Conservation (phyloP, 1,140 invertebrate species). For the Uloborus diversus region DNA sequence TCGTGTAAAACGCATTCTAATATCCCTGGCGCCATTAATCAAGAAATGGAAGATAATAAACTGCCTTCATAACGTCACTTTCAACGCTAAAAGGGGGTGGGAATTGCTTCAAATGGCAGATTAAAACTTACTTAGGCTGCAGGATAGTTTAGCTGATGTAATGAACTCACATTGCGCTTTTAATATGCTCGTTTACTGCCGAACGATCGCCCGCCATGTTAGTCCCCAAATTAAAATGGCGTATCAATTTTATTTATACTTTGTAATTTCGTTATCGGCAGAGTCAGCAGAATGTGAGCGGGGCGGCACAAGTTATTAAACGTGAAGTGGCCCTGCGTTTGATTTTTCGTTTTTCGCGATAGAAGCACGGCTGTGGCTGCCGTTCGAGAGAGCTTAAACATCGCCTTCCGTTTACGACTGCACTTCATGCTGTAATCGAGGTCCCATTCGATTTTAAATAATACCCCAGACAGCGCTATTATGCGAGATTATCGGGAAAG, state of each 20-base stretch:
- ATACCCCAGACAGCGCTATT: no score
- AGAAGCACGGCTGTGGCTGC: not conserved
- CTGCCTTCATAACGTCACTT: conserved; percentile 56
- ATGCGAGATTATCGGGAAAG: no score
- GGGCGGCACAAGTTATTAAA: conserved; percentile 43
- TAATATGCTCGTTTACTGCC: conserved; percentile 55
- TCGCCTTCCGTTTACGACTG: no score
- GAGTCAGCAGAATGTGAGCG: conserved; percentile 44
- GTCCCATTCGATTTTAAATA: no score
- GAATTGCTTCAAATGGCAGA: conserved; percentile 56
- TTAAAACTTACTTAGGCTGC: conserved; percentile 56
- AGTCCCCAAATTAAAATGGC: conserved; percentile 51
- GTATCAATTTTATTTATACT: conserved; percentile 57
- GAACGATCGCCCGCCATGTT: conserved; percentile 53
- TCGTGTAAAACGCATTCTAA: conserved; percentile 54
- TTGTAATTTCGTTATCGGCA: conserved; percentile 52
- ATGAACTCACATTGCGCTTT: conserved; percentile 55
- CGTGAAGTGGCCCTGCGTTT: conserved; percentile 27
- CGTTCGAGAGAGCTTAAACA: no score
- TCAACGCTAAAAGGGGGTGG: conserved; percentile 52
- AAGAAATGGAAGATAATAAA: conserved; percentile 56
- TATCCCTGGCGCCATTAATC: conserved; percentile 52
- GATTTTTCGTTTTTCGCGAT: conserved; percentile 14
- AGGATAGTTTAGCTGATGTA: conserved; percentile 57
- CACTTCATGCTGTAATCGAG: no score